Conservation (phyloP, 2,888 invertebrate genomes). For the Entomobrya proxima region DNA sequence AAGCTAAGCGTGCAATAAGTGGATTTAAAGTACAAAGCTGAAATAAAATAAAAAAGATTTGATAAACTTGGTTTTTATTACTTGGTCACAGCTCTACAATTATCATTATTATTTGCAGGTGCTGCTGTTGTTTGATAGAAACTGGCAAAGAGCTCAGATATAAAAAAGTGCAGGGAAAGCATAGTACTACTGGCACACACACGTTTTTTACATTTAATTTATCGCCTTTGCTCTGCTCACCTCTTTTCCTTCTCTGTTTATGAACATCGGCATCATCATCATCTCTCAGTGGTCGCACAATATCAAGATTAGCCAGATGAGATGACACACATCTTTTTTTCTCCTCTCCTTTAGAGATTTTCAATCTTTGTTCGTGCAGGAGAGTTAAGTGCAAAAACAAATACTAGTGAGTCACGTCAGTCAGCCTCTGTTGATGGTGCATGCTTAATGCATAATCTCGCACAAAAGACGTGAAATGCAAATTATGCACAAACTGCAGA, state of each 20-base stretch:
- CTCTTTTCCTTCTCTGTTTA: conserved; percentile 54
- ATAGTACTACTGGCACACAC: background rate
- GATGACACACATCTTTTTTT: conserved; percentile 62
- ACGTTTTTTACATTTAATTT: conserved; percentile 18
- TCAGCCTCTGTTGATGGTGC: background rate
- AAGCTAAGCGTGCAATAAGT: background rate
- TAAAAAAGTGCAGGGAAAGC: background rate
- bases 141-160: background rate
- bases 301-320: conserved; percentile 34
- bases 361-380: background rate
- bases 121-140: background rate
- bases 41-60: background rate
- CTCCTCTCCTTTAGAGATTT: background rate
- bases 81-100: conserved; percentile 27
- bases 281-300: background rate
- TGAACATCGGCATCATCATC: conserved; percentile 37
- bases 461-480: conserved; percentile 20
- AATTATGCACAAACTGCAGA: conserved; percentile 15
- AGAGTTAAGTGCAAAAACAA: conserved; percentile 26
- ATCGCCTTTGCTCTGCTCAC: conserved; percentile 60
- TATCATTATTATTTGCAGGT: conserved; percentile 13
- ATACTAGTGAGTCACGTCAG: conserved; percentile 20
- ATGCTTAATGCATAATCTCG: background rate
- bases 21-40: background rate
- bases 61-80: conserved; percentile 43